These are phyloP conservation scores for Maniola hyperantus DNA, from an alignment of 2,888 invertebrate genomes.

Conservation along the genomic window DNA sequence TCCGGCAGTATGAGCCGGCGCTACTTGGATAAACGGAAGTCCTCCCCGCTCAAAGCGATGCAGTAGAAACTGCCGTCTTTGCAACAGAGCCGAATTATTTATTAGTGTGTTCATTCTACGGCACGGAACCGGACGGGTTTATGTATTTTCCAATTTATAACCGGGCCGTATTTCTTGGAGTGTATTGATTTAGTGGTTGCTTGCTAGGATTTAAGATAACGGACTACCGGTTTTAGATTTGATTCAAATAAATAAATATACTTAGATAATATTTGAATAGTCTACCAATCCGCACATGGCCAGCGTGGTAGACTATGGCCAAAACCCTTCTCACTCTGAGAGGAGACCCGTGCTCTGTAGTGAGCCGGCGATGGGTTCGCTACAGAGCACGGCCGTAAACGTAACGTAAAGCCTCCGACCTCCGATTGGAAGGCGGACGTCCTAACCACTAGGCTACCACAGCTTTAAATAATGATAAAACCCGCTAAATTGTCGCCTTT, in stretches of 20 bases:
- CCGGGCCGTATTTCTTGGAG: conserved; percentile 27
- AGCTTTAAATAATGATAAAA: conserved; percentile 15
- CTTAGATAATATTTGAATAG: too few relatives aligned
- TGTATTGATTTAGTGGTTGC: conserved; percentile 30
- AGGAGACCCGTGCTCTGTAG: too few relatives aligned
- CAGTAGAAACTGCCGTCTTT: conserved; percentile 56
- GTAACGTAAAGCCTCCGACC: too few relatives aligned
- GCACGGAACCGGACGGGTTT: conserved; percentile 29
- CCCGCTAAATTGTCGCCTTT: conserved; percentile 27
- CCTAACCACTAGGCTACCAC: too few relatives aligned
- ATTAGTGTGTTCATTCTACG: conserved; percentile 33
- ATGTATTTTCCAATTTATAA: conserved; percentile 34
- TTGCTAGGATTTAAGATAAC: conserved; percentile 13
- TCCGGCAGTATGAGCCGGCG: conserved; percentile 15
- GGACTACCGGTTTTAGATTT: background rate
- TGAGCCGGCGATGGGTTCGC: too few relatives aligned
- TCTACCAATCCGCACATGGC: too few relatives aligned
- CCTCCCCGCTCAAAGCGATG: conserved; percentile 26
- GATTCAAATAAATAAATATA: too few relatives aligned
- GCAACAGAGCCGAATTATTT: conserved; percentile 43
- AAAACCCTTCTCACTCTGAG: too few relatives aligned
- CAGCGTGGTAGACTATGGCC: too few relatives aligned
- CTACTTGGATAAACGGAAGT: conserved; percentile 23
- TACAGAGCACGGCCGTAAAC: too few relatives aligned
- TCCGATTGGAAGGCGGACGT: too few relatives aligned